phyloP scores from a whole-genome alignment of 2,888 invertebrate genomes.

The Dysmachus trigonus region DNA sequence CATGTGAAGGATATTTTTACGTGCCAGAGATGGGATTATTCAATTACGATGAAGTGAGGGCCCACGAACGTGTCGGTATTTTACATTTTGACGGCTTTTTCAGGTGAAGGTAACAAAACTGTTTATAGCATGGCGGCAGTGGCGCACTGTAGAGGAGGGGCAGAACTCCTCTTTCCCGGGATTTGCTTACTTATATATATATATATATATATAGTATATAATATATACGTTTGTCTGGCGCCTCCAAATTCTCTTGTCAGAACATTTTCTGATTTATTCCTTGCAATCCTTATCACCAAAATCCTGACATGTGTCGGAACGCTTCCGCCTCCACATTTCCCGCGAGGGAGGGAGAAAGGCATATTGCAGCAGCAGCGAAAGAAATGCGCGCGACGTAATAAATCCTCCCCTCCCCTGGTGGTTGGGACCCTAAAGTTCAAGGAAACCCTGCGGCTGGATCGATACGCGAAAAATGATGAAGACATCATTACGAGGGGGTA shows the following conservation, averaged over 20 bases:
- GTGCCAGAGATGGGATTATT: background rate
- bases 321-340: background rate
- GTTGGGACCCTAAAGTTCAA: background rate
- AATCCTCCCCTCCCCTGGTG: background rate
- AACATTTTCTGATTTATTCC: background rate
- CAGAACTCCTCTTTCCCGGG: background rate
- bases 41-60: background rate
- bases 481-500: background rate
- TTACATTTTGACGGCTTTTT: background rate
- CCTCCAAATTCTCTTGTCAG: background rate
- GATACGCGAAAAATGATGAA: background rate
- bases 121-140: background rate
- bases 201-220: no score
- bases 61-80: background rate
- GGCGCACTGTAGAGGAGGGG: no score
- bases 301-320: background rate
- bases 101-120: background rate
- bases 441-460: background rate
- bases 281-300: background rate
- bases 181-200: background rate
- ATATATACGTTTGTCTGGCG: background rate
- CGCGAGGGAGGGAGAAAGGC: no score
- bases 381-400: background rate
- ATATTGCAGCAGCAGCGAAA: background rate
- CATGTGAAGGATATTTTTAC: background rate